Evolutionary conservation across 2,888 invertebrate species (phyloP).

Genomic region (Catonia carolina): DNA sequence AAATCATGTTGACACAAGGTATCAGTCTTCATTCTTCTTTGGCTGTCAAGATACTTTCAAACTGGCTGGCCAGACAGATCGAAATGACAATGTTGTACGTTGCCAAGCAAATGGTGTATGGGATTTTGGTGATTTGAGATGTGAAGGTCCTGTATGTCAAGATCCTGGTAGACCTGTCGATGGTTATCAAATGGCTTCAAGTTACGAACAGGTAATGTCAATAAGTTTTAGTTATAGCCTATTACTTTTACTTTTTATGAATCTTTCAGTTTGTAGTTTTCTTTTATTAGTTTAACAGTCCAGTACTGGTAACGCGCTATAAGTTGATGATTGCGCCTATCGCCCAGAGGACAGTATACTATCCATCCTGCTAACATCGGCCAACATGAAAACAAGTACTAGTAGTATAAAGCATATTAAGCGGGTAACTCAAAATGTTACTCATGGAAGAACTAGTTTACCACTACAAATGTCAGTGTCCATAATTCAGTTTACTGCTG

Average conservation of each 20-base stretch:
- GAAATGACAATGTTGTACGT: slow-evolving; percentile 84
- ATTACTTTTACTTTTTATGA: neutral
- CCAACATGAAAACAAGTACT: neutral
- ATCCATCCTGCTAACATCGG: no score
- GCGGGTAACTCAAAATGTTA: no score
- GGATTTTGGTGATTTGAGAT: slow-evolving; percentile 94
- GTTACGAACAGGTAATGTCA: slow-evolving; percentile 46
- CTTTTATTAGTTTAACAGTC: neutral
- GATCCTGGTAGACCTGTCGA: slow-evolving; percentile 93
- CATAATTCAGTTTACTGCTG: no score
- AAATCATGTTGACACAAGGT: slow-evolving; percentile 77
- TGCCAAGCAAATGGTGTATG: slow-evolving; percentile 90
- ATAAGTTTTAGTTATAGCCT: neutral
- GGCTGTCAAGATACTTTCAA: slow-evolving; percentile 95
- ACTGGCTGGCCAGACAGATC: slow-evolving; percentile 83
- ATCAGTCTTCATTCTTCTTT: slow-evolving; percentile 90
- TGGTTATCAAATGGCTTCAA: slow-evolving; percentile 61
- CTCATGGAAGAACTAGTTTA: no score
- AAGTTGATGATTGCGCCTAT: no score
- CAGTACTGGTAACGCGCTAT: no score
- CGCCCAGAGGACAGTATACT: no score
- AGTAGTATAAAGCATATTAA: no score
- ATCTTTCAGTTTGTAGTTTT: neutral
- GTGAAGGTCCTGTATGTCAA: slow-evolving; percentile 94
- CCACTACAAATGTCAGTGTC: no score